Conservation (phyloP, 2,797 vertebrate species). For the Pangasius krempfi region DNA sequence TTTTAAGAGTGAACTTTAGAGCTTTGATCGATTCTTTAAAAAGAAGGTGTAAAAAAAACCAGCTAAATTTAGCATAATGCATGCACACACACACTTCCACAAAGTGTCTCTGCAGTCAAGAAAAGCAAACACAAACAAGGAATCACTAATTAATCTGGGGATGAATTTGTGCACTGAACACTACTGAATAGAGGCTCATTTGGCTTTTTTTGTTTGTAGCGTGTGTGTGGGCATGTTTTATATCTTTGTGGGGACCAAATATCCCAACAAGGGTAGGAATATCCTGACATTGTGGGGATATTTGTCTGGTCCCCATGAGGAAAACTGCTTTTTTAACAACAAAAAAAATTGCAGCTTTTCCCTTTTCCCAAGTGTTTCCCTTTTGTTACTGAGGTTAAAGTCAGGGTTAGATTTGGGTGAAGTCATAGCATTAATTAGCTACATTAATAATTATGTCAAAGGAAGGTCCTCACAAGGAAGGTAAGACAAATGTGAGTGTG, state of each 20-base stretch:
- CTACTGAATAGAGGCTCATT: not conserved
- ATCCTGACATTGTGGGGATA: not conserved
- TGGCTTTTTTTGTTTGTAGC: not conserved
- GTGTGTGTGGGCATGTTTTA: not conserved
- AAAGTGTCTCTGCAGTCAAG: conserved; percentile 15
- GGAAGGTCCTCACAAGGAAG: too few species aligned
- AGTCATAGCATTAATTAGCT: not conserved
- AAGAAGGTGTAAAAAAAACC: not conserved
- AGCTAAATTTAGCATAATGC: not conserved
- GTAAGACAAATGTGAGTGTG: not conserved
- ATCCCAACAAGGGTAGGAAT: not conserved
- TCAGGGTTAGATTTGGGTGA: not conserved
- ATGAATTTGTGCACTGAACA: conserved; percentile 3
- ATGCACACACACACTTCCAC: not conserved
- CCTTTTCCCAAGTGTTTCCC: not conserved
- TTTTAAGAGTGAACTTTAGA: not conserved
- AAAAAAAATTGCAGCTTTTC: not conserved
- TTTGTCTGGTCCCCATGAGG: not conserved
- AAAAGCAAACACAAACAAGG: conserved; percentile 30
- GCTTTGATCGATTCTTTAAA: not conserved
- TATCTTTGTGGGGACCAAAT: not conserved
- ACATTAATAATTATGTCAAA: not conserved
- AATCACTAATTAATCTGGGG: conserved; percentile 27
- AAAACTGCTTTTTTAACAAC: too few species aligned
- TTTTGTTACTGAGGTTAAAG: not conserved